Base-by-base conservation (phyloP, 1,140 invertebrate species). In the Bombus picipes region DNA sequence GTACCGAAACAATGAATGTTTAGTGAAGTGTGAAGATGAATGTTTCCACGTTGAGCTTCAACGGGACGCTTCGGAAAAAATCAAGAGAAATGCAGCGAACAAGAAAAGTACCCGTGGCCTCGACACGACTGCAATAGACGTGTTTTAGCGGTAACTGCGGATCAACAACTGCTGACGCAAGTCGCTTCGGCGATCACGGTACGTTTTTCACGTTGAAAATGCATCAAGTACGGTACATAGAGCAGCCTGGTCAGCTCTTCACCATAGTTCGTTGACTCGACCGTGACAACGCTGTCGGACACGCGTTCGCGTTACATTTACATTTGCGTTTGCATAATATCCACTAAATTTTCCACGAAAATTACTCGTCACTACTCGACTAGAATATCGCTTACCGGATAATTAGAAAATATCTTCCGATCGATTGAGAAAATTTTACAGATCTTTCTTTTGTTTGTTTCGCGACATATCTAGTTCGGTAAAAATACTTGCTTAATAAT, bases 41-140 rank as follows among this genome's bases (percentile, higher is more conserved):
- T 34, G 39, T 13, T n/a, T 43, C 22, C 25, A 22, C 22, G n/a
- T n/a, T 22, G 37, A 70, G 28, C 59, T 75, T 43, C 18, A 10
- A 70, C 37, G 39, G 43, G 53, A 12, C 37, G 37, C 59, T 71
- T 3, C 18, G 68, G 70, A 41, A 57, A 62, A 80, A 37, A 71
- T 47, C 32, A 37, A 41, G 43, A 13, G 47, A 57, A 71, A 59
- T 78, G 82, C 62, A 41, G 18, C 22, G 66, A 15, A 66, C 47
- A 59, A 70, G 65, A 41, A 71, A 32, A 25, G 47, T 6, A 57
- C 74, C 32, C 74, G 82, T 71, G 75, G 22, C 32, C 25, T 9
- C 59, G 41, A 41, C 41, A 43, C 34, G 62, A 34, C 68, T 65
- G 62, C 81, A 57, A 77, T 83, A 83, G 62, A 83, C 59, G 32